A percentile compares a stretch with the other conserved stretches of the same genome.
These are phyloP conservation scores for Drosophila anomelani DNA, from an alignment of 2,888 invertebrate genomes.

Conservation along the genomic window DNA sequence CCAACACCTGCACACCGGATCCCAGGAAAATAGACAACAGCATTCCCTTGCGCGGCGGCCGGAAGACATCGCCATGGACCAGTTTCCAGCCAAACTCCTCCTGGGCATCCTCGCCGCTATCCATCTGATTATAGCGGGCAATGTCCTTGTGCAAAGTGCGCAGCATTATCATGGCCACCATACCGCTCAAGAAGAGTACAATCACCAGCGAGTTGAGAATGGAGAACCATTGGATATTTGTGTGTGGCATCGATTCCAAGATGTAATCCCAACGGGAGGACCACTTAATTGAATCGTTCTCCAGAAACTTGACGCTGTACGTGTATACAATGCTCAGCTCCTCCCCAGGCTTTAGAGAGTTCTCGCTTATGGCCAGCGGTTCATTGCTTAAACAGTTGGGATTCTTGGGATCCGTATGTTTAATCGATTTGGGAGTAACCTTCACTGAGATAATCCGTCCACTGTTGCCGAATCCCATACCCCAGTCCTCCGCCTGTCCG, in stretches of 20 bases:
- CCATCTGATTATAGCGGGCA: slow-evolving; percentile 98
- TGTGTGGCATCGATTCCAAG: slow-evolving; percentile 98
- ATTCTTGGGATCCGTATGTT: slow-evolving; percentile 85
- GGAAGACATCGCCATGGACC: slow-evolving; percentile 98
- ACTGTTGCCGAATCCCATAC: slow-evolving; percentile 90
- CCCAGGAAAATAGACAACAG: slow-evolving; percentile 97
- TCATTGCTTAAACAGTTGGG: slow-evolving; percentile 86
- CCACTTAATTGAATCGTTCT: slow-evolving; percentile 96
- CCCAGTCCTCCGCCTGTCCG: slow-evolving; percentile 95
- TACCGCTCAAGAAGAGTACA: slow-evolving; percentile 97
- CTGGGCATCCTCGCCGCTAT: slow-evolving; percentile 94
- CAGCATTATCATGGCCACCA: slow-evolving; percentile 99
- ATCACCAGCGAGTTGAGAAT: slow-evolving; percentile 99
- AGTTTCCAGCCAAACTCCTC: slow-evolving; percentile 96
- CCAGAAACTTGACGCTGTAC: slow-evolving; percentile 93
- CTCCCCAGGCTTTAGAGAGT: slow-evolving; percentile 85
- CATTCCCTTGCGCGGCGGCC: slow-evolving; percentile 98
- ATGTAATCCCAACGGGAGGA: slow-evolving; percentile 99
- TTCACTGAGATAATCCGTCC: slow-evolving; percentile 95
- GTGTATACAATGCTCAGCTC: slow-evolving; percentile 91
- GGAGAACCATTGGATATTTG: slow-evolving; percentile 99
- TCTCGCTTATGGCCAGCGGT: slow-evolving; percentile 90
- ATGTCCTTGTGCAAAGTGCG: slow-evolving; percentile 99
- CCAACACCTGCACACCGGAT: slow-evolving; percentile 96
- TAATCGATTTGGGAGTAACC: slow-evolving; percentile 87